Evolutionary conservation across 2,113 vertebrate genomes (phyloP), one percentile per base, ranked within the genome.

Genomic region (Boleophthalmus pectinirostris): DNA sequence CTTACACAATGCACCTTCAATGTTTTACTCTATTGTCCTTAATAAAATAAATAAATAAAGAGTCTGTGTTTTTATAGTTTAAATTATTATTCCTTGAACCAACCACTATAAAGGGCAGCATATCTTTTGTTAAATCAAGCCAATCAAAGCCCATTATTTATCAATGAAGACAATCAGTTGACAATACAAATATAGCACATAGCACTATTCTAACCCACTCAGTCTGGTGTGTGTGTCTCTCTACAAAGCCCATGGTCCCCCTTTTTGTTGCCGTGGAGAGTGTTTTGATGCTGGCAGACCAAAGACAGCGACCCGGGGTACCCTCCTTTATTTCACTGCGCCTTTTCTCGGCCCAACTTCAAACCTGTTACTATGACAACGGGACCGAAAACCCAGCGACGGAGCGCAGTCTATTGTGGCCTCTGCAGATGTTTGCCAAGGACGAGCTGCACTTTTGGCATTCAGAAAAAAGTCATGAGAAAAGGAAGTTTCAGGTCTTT

Each of bases 291-390:
- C 38, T 16, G 58, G 81, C 49, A 84, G 75, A 76, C 73, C 78
- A 85, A 80, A 78, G 74, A 67, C 21, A 10, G 18, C 60, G 70
- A 51, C 5, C 56, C 66, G 12, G 3, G 24, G 74, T 72, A 70
- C 70, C 23, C 73, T 38, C 79, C 85, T 87, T 88, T 66, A 87
- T 88, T 77, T 23, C 3, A 29, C 61, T 69, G 15, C n/a, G 21
- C n/a, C 58, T 68, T 61, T 73, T 77, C 80, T 64, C 53, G 73
- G 78, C 72, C 72, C 61, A 45, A 70, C 70, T 72, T 81, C 72
- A 87, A 82, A 74, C 73, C 71, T 45, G 81, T 92, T 66, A 18
- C 82, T 70, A 89, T 92, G 84, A 84, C 6, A 67, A 92, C 84
- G 1, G 72, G 16, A 47, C 60, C 81, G 72, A 56, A 56, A 66